Conservation (phyloP, 2,113 vertebrate genomes). For the Phylloscopus trochiloides region DNA sequence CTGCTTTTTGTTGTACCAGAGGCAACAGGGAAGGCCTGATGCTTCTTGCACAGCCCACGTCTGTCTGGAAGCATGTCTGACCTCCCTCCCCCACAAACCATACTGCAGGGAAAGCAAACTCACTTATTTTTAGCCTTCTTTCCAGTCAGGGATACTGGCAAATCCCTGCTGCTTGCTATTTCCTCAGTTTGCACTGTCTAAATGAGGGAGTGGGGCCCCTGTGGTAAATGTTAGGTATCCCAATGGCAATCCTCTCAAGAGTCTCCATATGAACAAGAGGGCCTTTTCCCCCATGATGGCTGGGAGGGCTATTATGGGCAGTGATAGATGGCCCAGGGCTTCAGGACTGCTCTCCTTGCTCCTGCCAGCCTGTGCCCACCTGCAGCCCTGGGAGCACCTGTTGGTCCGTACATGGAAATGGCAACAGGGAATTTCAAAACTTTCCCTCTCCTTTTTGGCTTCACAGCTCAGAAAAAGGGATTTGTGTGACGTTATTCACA, state of each 20-base stretch:
- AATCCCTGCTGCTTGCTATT: background rate
- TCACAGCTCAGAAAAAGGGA: background rate
- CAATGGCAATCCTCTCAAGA: background rate
- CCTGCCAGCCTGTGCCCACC: background rate
- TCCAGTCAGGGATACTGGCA: background rate
- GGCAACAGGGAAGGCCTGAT: fast-evolving
- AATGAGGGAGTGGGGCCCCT: fast-evolving
- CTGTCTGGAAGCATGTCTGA: background rate
- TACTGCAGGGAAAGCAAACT: background rate
- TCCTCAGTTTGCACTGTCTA: background rate
- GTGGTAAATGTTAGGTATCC: background rate
- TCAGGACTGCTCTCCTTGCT: background rate
- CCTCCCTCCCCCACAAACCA: fast-evolving
- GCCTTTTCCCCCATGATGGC: fast-evolving
- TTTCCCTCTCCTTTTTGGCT: background rate
- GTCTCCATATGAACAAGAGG: fast-evolving
- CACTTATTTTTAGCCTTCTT: background rate
- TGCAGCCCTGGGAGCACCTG: background rate
- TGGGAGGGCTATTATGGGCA: fast-evolving
- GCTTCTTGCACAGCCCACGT: fast-evolving
- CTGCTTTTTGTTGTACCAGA: background rate
- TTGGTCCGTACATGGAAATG: fast-evolving
- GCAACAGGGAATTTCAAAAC: background rate
- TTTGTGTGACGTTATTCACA: background rate
- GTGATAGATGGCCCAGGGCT: fast-evolving